These are phyloP conservation scores for Drosophila merina DNA, from an alignment of 2,888 invertebrate species.

Conservation along the genomic window DNA sequence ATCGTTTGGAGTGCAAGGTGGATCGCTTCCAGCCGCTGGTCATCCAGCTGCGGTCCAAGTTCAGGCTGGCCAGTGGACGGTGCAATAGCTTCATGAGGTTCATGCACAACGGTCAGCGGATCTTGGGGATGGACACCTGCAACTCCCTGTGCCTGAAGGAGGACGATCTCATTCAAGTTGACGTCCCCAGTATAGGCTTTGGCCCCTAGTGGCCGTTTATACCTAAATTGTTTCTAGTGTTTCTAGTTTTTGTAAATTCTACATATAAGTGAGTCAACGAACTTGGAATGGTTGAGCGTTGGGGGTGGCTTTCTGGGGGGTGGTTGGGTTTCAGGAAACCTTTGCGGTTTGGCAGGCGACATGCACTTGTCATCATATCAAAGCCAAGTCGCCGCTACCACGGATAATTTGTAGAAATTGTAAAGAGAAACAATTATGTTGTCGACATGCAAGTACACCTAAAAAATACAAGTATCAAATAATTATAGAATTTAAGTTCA, in stretches of 20 bases:
- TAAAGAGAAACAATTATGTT: slow-evolving; percentile 69
- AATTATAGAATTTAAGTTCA: background rate
- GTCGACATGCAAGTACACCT: slow-evolving; percentile 66
- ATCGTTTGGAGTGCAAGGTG: background rate
- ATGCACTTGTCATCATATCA: slow-evolving; percentile 47
- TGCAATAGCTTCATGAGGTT: slow-evolving; percentile 12
- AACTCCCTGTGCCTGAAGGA: slow-evolving; percentile 25
- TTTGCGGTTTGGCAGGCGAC: slow-evolving; percentile 28
- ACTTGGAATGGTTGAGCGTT: background rate
- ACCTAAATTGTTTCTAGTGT: background rate
- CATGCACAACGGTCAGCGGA: slow-evolving; percentile 32
- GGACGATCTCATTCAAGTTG: slow-evolving; percentile 39
- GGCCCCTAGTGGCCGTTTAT: background rate
- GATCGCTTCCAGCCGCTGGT: slow-evolving; percentile 18
- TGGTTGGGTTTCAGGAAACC: slow-evolving; percentile 2
- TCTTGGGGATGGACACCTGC: slow-evolving; percentile 42
- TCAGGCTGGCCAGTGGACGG: slow-evolving; percentile 23
- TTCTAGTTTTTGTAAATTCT: background rate
- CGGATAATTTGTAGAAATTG: slow-evolving; percentile 62
- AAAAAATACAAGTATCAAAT: slow-evolving; percentile 1
- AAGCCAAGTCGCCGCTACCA: slow-evolving; percentile 31
- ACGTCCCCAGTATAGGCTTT: slow-evolving; percentile 27
- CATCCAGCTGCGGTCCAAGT: slow-evolving; percentile 27
- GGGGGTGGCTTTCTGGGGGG: slow-evolving; percentile 5
- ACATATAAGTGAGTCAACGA: slow-evolving; percentile 9